A percentile compares a stretch with the other conserved stretches of the same genome.
These are phyloP conservation scores for Fregetta grallaria DNA, from an alignment of 2,113 vertebrate species.

Conservation along the genomic window DNA sequence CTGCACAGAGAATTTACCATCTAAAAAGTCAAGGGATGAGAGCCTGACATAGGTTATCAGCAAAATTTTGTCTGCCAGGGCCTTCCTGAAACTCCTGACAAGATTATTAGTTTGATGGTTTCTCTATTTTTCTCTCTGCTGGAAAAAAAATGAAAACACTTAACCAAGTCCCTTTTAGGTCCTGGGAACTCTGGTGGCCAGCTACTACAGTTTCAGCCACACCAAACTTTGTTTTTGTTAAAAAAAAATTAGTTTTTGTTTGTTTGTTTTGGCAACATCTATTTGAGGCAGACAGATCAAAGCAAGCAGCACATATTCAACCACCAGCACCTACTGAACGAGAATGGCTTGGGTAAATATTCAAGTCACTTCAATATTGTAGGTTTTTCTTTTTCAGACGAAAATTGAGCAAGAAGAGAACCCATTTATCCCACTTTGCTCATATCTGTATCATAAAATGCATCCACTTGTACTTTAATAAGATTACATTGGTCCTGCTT, in stretches of 20 bases:
- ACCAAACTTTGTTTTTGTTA: too few species aligned
- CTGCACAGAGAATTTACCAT: background rate
- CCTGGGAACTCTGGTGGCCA: background rate
- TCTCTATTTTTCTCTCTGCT: background rate
- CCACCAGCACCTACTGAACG: background rate
- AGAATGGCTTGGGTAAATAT: background rate
- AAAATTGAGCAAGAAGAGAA: background rate
- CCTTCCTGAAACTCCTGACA: background rate
- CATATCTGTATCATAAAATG: accelerated
- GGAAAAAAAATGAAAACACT: accelerated
- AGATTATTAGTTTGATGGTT: background rate
- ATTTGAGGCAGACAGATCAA: background rate
- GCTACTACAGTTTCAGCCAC: background rate
- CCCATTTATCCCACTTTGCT: background rate
- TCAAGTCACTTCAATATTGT: background rate
- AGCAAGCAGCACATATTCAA: background rate
- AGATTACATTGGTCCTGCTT: background rate
- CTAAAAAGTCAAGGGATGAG: background rate
- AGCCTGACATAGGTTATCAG: background rate
- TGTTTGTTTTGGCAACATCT: background rate
- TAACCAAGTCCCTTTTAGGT: background rate
- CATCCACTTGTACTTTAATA: background rate
- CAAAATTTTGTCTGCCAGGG: background rate
- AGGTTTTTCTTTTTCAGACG: background rate
- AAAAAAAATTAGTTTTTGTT: background rate